Evolutionary conservation across 2,113 vertebrate genomes (phyloP).

Genomic region (Eira barbara): DNA sequence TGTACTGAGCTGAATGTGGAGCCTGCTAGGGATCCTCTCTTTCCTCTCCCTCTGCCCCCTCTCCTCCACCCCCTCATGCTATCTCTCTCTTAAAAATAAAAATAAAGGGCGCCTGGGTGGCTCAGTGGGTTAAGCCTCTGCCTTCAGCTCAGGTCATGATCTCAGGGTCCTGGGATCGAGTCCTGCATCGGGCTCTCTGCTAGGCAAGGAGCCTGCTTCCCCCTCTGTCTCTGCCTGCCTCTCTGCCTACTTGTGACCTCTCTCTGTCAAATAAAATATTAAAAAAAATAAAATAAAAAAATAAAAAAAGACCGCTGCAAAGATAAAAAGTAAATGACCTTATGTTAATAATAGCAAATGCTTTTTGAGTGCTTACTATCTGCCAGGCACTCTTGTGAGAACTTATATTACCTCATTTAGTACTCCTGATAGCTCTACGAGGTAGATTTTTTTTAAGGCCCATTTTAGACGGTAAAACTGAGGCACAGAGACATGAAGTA

Average conservation of each 20-base stretch:
- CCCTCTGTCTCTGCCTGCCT: no score
- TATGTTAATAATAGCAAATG: neutral
- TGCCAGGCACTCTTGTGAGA: neutral
- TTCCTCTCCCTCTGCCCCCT: neutral
- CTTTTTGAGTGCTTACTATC: neutral
- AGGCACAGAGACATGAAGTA: neutral
- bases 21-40: neutral
- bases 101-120: no score
- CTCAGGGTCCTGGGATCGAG: no score
- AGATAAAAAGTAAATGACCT: neutral
- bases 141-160: no score
- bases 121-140: no score
- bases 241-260: no score
- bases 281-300: no score
- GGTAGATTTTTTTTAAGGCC: neutral
- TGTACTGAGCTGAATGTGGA: neutral
- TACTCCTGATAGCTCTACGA: neutral
- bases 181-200: no score
- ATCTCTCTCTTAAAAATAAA: neutral
- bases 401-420: neutral
- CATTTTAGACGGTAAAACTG: neutral
- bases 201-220: no score
- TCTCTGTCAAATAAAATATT: no score
- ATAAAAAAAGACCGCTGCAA: neutral
- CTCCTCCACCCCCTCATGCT: neutral